Conservation (phyloP, 2,797 vertebrate genomes). For the Poecilia wingei region DNA sequence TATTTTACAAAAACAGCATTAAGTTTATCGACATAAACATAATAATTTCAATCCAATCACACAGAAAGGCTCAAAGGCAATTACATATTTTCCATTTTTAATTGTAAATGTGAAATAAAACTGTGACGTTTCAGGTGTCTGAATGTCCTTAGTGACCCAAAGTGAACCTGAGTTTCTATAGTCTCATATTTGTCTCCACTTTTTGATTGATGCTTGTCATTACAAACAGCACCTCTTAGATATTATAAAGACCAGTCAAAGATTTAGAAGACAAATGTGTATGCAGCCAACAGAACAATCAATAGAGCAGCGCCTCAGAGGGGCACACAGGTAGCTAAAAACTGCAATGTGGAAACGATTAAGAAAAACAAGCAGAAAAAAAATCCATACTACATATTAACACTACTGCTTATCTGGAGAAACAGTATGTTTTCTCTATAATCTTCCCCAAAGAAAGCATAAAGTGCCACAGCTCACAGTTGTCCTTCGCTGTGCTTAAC, state of each 20-base stretch:
- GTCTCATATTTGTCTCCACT: background rate
- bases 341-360: background rate
- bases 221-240: background rate
- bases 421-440: background rate
- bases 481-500: constrained; percentile 7
- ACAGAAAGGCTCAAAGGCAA: background rate
- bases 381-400: background rate
- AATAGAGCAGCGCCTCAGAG: background rate
- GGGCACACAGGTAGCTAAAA: background rate
- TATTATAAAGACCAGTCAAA: background rate
- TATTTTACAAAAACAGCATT: background rate
- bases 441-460: background rate
- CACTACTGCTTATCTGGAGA: background rate
- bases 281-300: background rate
- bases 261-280: background rate
- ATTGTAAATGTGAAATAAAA: background rate
- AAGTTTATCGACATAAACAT: background rate
- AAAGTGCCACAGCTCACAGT: background rate
- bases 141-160: background rate
- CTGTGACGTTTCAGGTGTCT: background rate
- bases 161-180: background rate
- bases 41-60: background rate
- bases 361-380: background rate
- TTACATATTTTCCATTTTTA: background rate
- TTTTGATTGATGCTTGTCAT: background rate